Evolutionary conservation across 53 echinoderm and acorn worm species (phyloP).

Genomic region (Echinometra lucunter): DNA sequence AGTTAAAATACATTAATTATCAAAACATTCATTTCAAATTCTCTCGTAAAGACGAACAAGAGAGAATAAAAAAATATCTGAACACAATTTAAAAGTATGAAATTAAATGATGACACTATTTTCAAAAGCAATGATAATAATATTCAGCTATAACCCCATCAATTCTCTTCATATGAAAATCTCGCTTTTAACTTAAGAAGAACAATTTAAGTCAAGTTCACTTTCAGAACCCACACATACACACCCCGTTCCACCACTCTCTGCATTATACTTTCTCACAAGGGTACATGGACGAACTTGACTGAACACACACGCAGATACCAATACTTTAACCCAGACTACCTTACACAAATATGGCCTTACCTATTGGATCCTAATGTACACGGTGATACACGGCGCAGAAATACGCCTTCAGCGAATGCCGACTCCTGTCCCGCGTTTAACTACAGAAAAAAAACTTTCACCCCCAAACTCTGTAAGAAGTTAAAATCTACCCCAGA

Average conservation of each 20-base stretch:
- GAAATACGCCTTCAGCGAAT: not conserved
- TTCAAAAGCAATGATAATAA: too few relatives aligned
- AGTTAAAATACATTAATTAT: not conserved
- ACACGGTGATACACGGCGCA: not conserved
- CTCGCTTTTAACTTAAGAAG: too few relatives aligned
- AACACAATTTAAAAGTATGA: too few relatives aligned
- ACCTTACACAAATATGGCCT: constrained; percentile 19
- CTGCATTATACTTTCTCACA: not conserved
- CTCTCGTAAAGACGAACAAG: not conserved
- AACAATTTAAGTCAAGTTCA: not conserved
- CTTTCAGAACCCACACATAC: not conserved
- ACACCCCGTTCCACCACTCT: not conserved
- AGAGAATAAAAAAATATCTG: not conserved
- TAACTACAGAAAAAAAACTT: constrained; percentile 22
- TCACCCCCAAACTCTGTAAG: constrained; percentile 42
- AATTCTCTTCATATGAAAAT: too few relatives aligned
- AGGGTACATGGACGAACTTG: not conserved
- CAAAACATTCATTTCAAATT: not conserved
- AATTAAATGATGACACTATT: too few relatives aligned
- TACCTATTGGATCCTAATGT: not conserved
- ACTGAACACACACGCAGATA: not conserved
- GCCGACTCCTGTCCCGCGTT: not conserved
- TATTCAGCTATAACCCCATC: too few relatives aligned
- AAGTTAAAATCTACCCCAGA: constrained; percentile 58
- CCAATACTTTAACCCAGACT: not conserved